Conservation (phyloP, 2,888 invertebrate species). For the Brachyptera putata region DNA sequence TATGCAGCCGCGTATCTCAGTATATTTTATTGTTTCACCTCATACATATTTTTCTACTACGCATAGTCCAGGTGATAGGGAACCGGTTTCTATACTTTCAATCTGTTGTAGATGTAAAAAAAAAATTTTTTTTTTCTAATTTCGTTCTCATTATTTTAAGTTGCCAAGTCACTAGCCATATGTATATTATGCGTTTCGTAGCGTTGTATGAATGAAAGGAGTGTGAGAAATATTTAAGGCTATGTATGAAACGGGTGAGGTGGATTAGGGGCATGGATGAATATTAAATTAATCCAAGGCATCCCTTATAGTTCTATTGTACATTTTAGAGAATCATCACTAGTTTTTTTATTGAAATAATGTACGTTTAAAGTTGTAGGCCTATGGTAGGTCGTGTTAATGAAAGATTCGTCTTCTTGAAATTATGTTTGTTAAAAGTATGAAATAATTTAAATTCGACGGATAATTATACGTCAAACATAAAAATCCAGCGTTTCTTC, state of each 20-base stretch:
- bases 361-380: too few relatives aligned
- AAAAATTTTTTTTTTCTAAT: neutral
- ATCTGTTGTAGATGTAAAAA: slow-evolving; percentile 16
- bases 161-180: slow-evolving; percentile 11
- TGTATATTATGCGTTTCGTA: neutral
- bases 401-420: too few relatives aligned
- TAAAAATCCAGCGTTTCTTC: too few relatives aligned
- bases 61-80: neutral
- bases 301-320: neutral
- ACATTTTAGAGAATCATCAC: neutral
- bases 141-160: slow-evolving; percentile 14
- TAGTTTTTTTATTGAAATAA: too few relatives aligned
- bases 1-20: too few relatives aligned
- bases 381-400: too few relatives aligned
- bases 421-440: too few relatives aligned
- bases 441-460: too few relatives aligned
- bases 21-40: neutral
- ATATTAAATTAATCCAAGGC: neutral
- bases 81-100: slow-evolving; percentile 1
- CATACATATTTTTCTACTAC: neutral
- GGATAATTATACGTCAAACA: too few relatives aligned
- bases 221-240: neutral
- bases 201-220: neutral
- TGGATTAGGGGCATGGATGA: slow-evolving; percentile 1
- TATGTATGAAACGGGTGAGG: neutral